phyloP scores from a whole-genome alignment of 1,140 invertebrate genomes.

The Anadara kagoshimensis region DNA sequence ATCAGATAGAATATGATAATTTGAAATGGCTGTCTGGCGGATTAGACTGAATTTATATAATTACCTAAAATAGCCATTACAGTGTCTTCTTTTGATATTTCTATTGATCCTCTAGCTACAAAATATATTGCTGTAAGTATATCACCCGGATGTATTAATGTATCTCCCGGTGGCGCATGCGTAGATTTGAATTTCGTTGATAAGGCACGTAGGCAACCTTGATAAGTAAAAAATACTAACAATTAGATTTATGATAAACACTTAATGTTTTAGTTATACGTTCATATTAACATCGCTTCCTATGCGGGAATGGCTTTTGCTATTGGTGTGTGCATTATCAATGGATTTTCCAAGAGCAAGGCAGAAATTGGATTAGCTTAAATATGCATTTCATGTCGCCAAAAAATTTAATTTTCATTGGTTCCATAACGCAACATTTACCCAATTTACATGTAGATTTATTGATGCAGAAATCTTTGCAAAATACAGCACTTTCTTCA shows the following conservation, averaged over 20 bases:
- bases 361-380: background rate
- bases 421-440: background rate
- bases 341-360: too few relatives aligned
- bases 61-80: constrained; percentile 72
- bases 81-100: constrained; percentile 69
- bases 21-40: too few relatives aligned
- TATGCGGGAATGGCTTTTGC: too few relatives aligned
- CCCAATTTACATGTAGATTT: background rate
- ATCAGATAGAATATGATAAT: too few relatives aligned
- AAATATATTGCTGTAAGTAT: constrained; percentile 71
- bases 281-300: too few relatives aligned
- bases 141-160: constrained; percentile 71
- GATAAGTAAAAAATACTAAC: constrained; percentile 2
- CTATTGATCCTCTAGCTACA: constrained; percentile 70
- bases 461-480: background rate
- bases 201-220: constrained; percentile 68
- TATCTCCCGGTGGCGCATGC: constrained; percentile 72
- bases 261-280: background rate
- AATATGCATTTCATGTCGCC: background rate
- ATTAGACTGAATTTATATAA: background rate
- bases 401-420: too few relatives aligned
- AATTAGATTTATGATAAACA: background rate
- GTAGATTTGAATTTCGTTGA: constrained; percentile 71
- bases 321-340: too few relatives aligned
- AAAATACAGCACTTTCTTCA: too few relatives aligned